Evolutionary conservation across 2,113 vertebrate genomes (phyloP).

Genomic region (Phaethon lepturus): DNA sequence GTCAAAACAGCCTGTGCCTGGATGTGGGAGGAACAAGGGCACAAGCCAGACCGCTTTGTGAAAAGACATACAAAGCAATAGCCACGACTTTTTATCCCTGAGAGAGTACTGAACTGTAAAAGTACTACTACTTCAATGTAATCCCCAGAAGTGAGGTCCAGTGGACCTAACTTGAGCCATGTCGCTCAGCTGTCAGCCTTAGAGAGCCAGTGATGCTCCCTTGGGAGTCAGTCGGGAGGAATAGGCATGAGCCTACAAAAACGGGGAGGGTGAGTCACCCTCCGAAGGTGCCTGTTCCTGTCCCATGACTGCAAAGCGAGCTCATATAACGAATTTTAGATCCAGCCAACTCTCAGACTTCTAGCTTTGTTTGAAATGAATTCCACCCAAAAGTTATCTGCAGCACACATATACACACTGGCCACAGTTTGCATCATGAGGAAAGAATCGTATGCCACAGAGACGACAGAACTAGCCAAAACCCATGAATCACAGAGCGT

Average conservation of each 20-base stretch:
- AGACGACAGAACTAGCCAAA: background rate
- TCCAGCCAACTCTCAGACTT: background rate
- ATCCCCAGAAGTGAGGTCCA: background rate
- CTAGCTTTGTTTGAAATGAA: background rate
- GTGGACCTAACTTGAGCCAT: background rate
- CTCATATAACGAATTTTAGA: background rate
- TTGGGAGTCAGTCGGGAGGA: background rate
- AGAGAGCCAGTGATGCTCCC: background rate
- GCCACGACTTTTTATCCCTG: background rate
- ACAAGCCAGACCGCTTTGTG: background rate
- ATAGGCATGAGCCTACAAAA: background rate
- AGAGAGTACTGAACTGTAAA: background rate
- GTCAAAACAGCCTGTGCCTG: background rate
- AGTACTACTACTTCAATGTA: background rate
- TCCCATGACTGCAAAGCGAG: background rate
- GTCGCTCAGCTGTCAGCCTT: fast-evolving
- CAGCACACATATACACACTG: background rate
- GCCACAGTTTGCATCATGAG: background rate
- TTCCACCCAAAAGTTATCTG: background rate
- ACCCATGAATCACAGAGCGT: background rate
- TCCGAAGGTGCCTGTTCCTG: background rate
- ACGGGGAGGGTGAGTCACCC: background rate
- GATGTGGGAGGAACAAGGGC: background rate
- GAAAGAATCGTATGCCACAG: background rate
- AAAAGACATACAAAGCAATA: background rate